Evolutionary conservation across 2,888 invertebrate species (phyloP).

Genomic region (Sabatieria punctata): DNA sequence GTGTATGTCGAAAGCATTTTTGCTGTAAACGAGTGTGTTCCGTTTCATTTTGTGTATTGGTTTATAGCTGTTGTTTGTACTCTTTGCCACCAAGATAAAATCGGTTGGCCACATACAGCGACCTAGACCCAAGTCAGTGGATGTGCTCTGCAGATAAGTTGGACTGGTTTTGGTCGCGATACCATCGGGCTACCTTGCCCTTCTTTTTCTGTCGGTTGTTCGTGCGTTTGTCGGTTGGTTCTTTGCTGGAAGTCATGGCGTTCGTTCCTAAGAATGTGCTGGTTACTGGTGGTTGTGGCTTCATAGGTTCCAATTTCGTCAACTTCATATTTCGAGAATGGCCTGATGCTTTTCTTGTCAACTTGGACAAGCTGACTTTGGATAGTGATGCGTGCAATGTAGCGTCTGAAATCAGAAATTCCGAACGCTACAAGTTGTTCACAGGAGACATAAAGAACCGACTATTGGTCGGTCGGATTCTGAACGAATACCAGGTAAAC

Average conservation of each 20-base stretch:
- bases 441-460: not conserved
- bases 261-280: conserved; percentile 16
- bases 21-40: no score
- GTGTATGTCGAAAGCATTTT: no score
- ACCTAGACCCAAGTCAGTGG: no score
- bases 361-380: conserved; percentile 24
- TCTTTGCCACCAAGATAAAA: no score
- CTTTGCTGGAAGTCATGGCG: not conserved
- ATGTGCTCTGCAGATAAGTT: no score
- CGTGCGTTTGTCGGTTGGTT: not conserved
- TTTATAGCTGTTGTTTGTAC: no score
- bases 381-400: conserved; percentile 26
- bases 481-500: not conserved
- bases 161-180: no score
- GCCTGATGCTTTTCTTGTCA: conserved; percentile 23
- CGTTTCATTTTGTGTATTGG: no score
- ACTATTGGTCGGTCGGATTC: not conserved
- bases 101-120: no score
- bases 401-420: conserved; percentile 15
- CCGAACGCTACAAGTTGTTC: conserved; percentile 7
- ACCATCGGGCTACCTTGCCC: no score
- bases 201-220: no score
- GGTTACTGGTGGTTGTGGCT: no score
- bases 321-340: conserved; percentile 23
- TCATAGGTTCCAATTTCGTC: conserved; percentile 27